Base-by-base conservation (phyloP, 1,140 invertebrate species). In the Marisa cornuarietis region DNA sequence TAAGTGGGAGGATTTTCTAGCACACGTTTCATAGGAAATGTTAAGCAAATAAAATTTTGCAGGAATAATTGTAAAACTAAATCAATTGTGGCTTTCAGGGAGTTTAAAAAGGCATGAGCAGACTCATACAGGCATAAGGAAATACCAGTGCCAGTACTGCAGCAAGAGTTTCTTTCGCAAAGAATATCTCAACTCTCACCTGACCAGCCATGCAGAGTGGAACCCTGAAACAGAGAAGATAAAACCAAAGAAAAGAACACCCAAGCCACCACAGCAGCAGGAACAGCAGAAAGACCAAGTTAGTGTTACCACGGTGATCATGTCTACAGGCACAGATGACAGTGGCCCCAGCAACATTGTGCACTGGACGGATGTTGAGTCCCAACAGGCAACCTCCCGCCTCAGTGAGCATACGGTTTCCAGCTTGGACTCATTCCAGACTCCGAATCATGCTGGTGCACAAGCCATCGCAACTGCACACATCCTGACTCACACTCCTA, bases 21-120 rank as follows among this genome's bases (percentile, higher is more conserved):
- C 18, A 73, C n/a, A 18, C n/a, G n/a, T 58, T 42, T 16, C 18
- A 4, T 51, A 65, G 31, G 22, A 49, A 51, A 22, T 49, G 51
- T 22, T 42, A 5, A 69, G 65, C 49, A 69, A 31, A 66, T n/a
- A 10, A 63, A 51, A 16, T 49, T 69, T 51, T 24, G 7, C 22
- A 58, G 26, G 74, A 11, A 76, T 61, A 62, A 9, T 69, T 58
- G 71, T 65, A 13, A 61, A 20, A 20, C 42, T 20, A n/a, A 26
- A 74, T 42, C 52, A 65, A 65, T 76, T 66, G 24, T 76, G 65
- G 26, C 71, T 82, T 81, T 20, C 80, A 87, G 86, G 85, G 66
- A 87, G 86, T 79, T 77, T 87, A 49, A 84, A 84, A 42, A 78
- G 86, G n/a, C 86, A 87, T 26, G 82, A 83, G 54, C 82, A 82